Percentiles rank a stretch among this genome's conserved stretches.
phyloP scores from a whole-genome alignment of 2,113 vertebrate genomes.

The Solea senegalensis region DNA sequence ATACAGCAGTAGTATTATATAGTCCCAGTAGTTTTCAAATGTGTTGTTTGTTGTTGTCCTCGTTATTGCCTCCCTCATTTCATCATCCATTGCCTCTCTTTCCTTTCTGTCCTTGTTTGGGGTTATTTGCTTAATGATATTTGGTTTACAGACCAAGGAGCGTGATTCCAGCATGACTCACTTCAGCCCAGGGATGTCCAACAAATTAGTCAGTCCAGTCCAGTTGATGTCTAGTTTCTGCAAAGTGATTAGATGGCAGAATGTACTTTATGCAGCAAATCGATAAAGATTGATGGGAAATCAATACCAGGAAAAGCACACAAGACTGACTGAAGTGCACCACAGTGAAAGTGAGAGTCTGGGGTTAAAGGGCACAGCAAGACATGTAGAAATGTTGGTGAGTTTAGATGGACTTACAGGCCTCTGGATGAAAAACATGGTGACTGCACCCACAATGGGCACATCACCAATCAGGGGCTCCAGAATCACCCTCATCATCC shows the following conservation, averaged over 20 bases:
- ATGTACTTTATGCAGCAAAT: conserved; percentile 2
- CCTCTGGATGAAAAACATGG: conserved; percentile 92
- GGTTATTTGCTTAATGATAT: not conserved
- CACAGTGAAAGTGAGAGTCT: conserved; percentile 12
- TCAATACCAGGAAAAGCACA: conserved; percentile 34
- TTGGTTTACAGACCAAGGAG: conserved; percentile 2
- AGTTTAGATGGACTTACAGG: conserved; percentile 82
- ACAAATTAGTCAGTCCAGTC: conserved; percentile 93
- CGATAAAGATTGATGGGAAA: conserved; percentile 20
- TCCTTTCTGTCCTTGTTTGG: no score
- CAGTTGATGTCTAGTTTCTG: conserved; percentile 93
- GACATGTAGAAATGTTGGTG: conserved; percentile 32
- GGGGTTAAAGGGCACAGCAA: not conserved
- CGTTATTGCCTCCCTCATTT: no score
- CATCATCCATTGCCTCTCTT: no score
- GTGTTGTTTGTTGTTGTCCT: not conserved
- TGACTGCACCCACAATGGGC: conserved; percentile 91
- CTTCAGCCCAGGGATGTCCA: conserved; percentile 95
- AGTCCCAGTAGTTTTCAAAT: not conserved
- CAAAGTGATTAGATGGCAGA: conserved; percentile 28
- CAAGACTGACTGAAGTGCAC: not conserved
- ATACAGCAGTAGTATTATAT: not conserved
- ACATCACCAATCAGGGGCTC: conserved; percentile 91
- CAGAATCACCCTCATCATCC: conserved; percentile 92
- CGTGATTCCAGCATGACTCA: conserved; percentile 68